These are phyloP conservation scores for Psammodynastes pulverulentus DNA, from an alignment of 2,113 vertebrate species.

Conservation along the genomic window DNA sequence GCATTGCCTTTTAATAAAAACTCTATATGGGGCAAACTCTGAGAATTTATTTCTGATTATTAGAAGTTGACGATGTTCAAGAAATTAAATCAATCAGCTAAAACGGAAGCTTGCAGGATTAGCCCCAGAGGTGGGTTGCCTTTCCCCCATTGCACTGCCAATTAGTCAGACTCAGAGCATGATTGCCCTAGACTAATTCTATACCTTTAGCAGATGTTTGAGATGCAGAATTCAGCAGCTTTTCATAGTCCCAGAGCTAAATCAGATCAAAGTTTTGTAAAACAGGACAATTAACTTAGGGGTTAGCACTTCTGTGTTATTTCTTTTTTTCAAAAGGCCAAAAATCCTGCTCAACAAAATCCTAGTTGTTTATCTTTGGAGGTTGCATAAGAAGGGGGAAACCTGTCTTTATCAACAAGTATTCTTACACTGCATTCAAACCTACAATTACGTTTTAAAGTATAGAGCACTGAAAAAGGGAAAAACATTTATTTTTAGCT, in stretches of 20 bases:
- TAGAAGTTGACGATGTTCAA: background rate
- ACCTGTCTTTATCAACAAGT: background rate
- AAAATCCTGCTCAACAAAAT: background rate
- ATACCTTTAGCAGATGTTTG: background rate
- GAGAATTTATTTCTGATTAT: background rate
- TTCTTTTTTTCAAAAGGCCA: background rate
- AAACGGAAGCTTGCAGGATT: background rate
- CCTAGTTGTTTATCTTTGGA: background rate
- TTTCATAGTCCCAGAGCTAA: background rate
- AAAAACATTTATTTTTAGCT: background rate
- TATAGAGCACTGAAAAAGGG: background rate
- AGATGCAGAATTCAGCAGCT: background rate
- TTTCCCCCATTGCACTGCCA: background rate
- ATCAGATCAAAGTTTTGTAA: background rate
- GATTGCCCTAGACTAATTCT: background rate
- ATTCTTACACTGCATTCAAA: background rate
- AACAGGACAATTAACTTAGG: background rate
- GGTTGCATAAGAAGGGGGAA: background rate
- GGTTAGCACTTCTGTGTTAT: background rate
- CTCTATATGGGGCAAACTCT: background rate
- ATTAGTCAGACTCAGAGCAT: background rate
- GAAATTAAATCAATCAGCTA: slow-evolving; percentile 6
- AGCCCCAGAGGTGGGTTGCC: background rate
- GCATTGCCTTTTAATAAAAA: background rate
- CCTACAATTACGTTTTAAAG: background rate